These are phyloP conservation scores for Deroplatys truncata DNA, from an alignment of 2,888 invertebrate species.

Conservation along the genomic window DNA sequence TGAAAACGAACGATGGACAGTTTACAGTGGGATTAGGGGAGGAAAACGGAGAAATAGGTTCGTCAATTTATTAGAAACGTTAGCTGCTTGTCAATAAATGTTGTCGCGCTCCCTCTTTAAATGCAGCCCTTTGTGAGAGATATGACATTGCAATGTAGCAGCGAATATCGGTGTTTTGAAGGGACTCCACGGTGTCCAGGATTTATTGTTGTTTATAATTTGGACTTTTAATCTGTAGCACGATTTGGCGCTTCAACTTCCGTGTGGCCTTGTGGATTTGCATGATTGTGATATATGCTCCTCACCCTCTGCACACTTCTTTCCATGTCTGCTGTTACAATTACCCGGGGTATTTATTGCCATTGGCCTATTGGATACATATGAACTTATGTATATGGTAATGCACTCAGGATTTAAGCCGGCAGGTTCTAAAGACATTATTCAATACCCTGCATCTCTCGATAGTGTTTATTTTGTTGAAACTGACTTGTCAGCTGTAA, in stretches of 20 bases:
- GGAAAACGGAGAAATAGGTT: not conserved
- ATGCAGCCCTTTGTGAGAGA: not conserved
- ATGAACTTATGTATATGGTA: not conserved
- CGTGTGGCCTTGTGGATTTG: not conserved
- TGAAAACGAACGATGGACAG: not conserved
- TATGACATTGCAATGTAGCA: not conserved
- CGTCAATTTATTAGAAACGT: not conserved
- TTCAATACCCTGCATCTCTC: not conserved
- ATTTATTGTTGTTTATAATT: not conserved
- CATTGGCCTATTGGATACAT: not conserved
- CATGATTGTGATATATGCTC: not conserved
- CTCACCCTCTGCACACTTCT: not conserved
- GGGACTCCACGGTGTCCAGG: not conserved
- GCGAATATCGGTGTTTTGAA: no score
- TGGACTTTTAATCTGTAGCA: not conserved
- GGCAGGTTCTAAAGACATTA: not conserved
- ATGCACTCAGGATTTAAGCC: not conserved
- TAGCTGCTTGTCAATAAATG: not conserved
- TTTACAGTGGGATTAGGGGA: not conserved
- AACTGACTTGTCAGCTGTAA: not conserved
- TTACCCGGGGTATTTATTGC: not conserved
- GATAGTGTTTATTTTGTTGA: not conserved
- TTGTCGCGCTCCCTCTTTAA: not conserved
- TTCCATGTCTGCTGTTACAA: not conserved
- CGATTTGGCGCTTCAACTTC: not conserved